These are phyloP conservation scores for Trichogramma evanescens DNA, from an alignment of 2,888 invertebrate genomes.

Conservation along the genomic window DNA sequence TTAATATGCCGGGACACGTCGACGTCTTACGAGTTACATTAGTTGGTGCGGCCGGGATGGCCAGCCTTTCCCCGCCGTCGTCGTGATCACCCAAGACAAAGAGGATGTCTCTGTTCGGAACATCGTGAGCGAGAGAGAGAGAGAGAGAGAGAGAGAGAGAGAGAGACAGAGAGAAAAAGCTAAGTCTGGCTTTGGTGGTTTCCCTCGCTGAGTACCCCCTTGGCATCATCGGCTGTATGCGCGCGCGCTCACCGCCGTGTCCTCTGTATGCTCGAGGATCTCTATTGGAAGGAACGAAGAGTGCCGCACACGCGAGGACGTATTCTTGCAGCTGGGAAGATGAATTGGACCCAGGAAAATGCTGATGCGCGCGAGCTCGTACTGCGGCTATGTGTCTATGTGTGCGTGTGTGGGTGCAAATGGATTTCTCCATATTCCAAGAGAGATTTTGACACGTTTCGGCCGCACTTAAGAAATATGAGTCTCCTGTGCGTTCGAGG, in stretches of 20 bases:
- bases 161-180: neutral
- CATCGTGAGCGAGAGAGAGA: slow-evolving; percentile 1
- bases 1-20: slow-evolving; percentile 42
- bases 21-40: slow-evolving; percentile 38
- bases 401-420: too few species aligned
- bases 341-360: too few species aligned
- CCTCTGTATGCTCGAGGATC: neutral
- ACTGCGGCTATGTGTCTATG: too few species aligned
- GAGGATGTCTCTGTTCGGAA: neutral
- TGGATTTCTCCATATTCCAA: too few species aligned
- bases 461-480: too few species aligned
- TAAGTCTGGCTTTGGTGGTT: neutral
- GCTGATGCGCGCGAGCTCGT: too few species aligned
- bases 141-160: slow-evolving; percentile 13
- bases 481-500: too few species aligned
- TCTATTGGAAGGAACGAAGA: too few species aligned
- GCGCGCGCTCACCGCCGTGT: neutral
- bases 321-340: too few species aligned
- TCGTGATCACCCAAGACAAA: neutral
- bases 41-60: slow-evolving; percentile 25
- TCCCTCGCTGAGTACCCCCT: neutral
- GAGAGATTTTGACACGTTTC: too few species aligned
- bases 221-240: neutral
- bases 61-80: slow-evolving; percentile 13
- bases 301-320: too few species aligned